A percentile compares a stretch with the other conserved stretches of the same genome.
These are phyloP conservation scores for Heliconius cydno DNA, from an alignment of 2,888 invertebrate species.

Conservation along the genomic window DNA sequence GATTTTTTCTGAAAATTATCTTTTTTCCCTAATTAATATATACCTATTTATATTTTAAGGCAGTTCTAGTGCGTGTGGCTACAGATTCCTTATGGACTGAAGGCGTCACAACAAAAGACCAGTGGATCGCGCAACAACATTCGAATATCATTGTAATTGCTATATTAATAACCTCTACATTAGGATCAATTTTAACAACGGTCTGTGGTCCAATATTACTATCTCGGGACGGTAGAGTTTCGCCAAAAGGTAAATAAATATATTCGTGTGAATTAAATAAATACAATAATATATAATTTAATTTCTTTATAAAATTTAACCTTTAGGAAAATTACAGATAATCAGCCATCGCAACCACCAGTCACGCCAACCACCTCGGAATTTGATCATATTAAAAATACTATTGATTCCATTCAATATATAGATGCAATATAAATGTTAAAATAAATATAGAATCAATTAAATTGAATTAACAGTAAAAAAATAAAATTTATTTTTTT, in stretches of 20 bases:
- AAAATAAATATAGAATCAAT: background rate
- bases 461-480: background rate
- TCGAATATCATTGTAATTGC: constrained; percentile 79
- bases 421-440: constrained; percentile 47
- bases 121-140: constrained; percentile 68
- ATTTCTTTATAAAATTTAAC: background rate
- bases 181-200: constrained; percentile 72
- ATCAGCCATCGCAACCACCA: constrained; percentile 8
- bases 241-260: constrained; percentile 66
- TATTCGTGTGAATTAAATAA: background rate
- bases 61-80: constrained; percentile 75
- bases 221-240: constrained; percentile 67
- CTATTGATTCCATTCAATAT: constrained; percentile 45
- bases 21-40: background rate
- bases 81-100: constrained; percentile 72
- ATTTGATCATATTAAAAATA: constrained; percentile 52
- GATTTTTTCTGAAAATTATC: background rate
- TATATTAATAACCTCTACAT: constrained; percentile 70
- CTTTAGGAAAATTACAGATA: constrained; percentile 35
- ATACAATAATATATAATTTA: background rate
- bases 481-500: background rate
- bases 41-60: constrained; percentile 62
- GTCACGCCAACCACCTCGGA: constrained; percentile 51
- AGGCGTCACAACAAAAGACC: constrained; percentile 63
- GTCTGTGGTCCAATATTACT: constrained; percentile 73